Evolutionary conservation across 2,888 invertebrate species (phyloP), one percentile per base, ranked within the genome.

Genomic region (Oscheius sp.): DNA sequence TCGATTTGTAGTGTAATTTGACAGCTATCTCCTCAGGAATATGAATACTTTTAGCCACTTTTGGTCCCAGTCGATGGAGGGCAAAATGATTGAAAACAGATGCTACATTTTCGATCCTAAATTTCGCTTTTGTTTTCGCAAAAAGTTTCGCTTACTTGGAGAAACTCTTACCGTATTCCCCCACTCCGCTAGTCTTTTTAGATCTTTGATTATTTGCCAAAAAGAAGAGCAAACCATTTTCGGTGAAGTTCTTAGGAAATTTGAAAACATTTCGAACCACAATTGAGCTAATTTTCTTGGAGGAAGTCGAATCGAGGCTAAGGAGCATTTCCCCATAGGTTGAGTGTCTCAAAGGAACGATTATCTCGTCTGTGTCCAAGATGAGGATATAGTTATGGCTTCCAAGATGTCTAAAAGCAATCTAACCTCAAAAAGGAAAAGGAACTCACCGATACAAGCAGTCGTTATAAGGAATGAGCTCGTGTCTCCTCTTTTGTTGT

Each of bases 381-480:
- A 96, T 89, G n/a, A 93, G 93, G 15, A 84, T 81, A 69, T 82
- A 87, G 75, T 93, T 91, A 88, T 95, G 95, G 76, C 92, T 90
- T 87, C 94, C 93, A 89, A 95, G 91, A 87, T 95, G 93, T n/a
- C 80, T 42, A 25, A 15, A 70, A 33, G n/a, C n/a, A 53, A 27
- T 58, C 20, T 17, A 1, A 20, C 12, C 34, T 37, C 4, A 17
- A 37, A 48, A 45, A 37, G 3, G 20, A 23, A 8, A 5, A 25
- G 23, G 23, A 25, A 25, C 91, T 87, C 94, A 93, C 87, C 93
- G 92, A 89, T 95, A 95, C 65, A 96, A 90, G 86, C 96, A 96
- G 88, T 96, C 96, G 88, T 96, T 96, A 90, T 96, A 96, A 12
- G 95, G 95, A 82, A 96, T 93, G 71, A 96, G 90, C 88, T 96